Evolutionary conservation across 1,140 invertebrate species (phyloP).

Genomic region (Drosophila bocki): DNA sequence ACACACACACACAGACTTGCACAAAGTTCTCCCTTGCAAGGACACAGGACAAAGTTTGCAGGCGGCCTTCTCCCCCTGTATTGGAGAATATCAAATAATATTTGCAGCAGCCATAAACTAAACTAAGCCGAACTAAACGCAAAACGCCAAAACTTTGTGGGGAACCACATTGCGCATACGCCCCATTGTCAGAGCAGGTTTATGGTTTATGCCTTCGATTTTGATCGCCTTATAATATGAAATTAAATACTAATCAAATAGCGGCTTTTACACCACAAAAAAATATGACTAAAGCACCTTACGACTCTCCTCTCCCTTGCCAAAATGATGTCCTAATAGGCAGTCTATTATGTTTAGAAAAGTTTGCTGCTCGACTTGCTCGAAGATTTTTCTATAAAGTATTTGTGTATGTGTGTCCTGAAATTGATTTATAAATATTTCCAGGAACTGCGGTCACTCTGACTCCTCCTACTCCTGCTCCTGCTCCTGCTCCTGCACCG

Average conservation of each 20-base stretch:
- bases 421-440: slow-evolving; percentile 38
- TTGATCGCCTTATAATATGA: slow-evolving; percentile 42
- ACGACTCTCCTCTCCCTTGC: slow-evolving; percentile 8
- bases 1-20: background rate
- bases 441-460: background rate
- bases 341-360: slow-evolving; percentile 26
- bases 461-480: background rate
- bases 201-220: background rate
- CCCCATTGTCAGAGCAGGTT: slow-evolving; percentile 40
- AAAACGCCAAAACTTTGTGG: slow-evolving; percentile 32
- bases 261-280: slow-evolving; percentile 2
- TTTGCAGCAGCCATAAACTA: slow-evolving; percentile 60
- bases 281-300: slow-evolving; percentile 42
- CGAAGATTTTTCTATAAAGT: background rate
- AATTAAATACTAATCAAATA: slow-evolving; percentile 57
- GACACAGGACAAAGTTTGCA: slow-evolving; percentile 49
- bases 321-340: slow-evolving; percentile 35
- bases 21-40: slow-evolving; percentile 3
- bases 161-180: slow-evolving; percentile 61
- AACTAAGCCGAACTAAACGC: slow-evolving; percentile 37
- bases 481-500: too few species aligned
- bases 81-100: slow-evolving; percentile 64
- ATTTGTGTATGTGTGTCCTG: background rate
- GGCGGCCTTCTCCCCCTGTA: slow-evolving; percentile 21
- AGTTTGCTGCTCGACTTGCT: background rate